phyloP scores from a whole-genome alignment of 2,888 invertebrate genomes.

The Kryphioiulus occultus region DNA sequence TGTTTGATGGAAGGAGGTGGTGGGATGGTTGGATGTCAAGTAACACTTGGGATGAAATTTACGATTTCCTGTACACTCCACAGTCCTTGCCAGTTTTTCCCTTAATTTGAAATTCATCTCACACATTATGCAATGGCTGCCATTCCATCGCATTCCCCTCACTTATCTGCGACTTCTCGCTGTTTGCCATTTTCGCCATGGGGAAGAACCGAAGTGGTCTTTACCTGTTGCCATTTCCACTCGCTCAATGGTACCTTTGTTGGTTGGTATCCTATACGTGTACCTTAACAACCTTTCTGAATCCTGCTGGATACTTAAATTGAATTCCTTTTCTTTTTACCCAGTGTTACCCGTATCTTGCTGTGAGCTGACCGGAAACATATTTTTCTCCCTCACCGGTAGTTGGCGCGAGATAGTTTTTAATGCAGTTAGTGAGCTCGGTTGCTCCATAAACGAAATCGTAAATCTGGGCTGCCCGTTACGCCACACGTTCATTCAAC shows the following conservation, averaged over 20 bases:
- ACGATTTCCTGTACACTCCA: constrained; percentile 41
- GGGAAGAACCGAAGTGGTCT: background rate
- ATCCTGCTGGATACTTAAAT: constrained; percentile 23
- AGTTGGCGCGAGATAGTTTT: background rate
- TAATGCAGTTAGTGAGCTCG: background rate
- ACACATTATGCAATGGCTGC: constrained; percentile 3
- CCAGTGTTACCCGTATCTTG: constrained; percentile 9
- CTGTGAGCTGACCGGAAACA: constrained; percentile 23
- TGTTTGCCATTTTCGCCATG: background rate
- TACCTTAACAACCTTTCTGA: background rate
- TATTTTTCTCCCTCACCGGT: constrained; percentile 3
- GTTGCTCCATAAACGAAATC: constrained; percentile 16
- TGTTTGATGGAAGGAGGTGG: constrained; percentile 32
- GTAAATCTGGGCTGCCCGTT: background rate
- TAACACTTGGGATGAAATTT: constrained; percentile 39
- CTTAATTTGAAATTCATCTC: constrained; percentile 43
- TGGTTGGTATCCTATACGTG: background rate
- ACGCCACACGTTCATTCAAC: background rate
- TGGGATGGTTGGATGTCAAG: constrained; percentile 21
- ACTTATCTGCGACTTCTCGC: constrained; percentile 9
- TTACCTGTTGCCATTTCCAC: constrained; percentile 23
- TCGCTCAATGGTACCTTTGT: background rate
- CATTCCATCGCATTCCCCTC: constrained; percentile 1
- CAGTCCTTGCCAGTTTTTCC: background rate
- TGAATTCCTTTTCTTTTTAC: constrained; percentile 2